Percentiles rank a stretch among this genome's conserved stretches.
Conservation (phyloP, 2,113 vertebrate genomes). For the Scomber colias region DNA sequence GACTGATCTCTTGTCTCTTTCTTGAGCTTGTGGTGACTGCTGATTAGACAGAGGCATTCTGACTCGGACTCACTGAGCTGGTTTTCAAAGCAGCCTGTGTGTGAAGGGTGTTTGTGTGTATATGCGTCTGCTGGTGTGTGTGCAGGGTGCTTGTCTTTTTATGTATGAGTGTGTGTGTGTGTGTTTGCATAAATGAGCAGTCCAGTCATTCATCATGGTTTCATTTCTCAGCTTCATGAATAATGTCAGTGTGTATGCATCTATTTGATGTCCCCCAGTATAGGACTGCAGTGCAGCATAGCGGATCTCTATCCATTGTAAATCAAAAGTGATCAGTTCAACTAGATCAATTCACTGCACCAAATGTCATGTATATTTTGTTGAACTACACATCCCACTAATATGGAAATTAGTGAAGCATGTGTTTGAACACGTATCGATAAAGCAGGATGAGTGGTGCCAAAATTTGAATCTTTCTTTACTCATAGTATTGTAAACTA, state of each 20-base stretch:
- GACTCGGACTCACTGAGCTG: constrained; percentile 58
- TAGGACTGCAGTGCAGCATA: constrained; percentile 38
- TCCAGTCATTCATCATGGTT: constrained; percentile 71
- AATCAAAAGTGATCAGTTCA: constrained; percentile 63
- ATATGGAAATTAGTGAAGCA: constrained; percentile 42
- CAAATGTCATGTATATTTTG: constrained; percentile 46
- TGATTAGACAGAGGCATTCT: constrained; percentile 64
- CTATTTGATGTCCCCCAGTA: constrained; percentile 49
- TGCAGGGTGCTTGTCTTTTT: constrained; percentile 37
- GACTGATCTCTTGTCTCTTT: constrained; percentile 52
- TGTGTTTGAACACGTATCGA: constrained; percentile 37
- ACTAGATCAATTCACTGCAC: constrained; percentile 38
- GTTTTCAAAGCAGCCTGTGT: constrained; percentile 65
- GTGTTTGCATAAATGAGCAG: constrained; percentile 71
- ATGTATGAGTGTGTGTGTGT: constrained; percentile 46
- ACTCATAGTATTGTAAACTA: constrained; percentile 33
- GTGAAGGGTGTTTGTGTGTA: constrained; percentile 27
- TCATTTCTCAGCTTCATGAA: constrained; percentile 72
- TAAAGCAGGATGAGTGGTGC: constrained; percentile 4
- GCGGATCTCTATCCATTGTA: constrained; percentile 17
- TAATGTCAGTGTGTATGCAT: constrained; percentile 68
- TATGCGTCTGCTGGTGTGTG: neutral
- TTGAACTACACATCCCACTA: constrained; percentile 12
- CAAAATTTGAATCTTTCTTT: constrained; percentile 19
- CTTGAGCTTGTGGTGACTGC: constrained; percentile 62